Base-by-base conservation (phyloP, 2,797 vertebrate genomes). In the Acanthopagrus latus region DNA sequence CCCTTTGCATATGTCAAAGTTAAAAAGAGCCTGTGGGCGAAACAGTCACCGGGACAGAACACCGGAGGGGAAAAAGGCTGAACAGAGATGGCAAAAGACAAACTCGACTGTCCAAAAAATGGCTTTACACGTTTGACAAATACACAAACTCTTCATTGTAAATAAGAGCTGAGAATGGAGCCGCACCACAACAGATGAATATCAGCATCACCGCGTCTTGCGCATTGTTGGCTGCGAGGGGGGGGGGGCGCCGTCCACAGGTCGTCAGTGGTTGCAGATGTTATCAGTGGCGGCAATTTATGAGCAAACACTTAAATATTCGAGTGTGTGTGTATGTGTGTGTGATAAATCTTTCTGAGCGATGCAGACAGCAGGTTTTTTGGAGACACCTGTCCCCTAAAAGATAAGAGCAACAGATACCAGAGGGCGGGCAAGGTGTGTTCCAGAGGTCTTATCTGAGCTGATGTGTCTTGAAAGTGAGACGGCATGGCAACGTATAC, bases 331-430 rank as follows among this genome's bases (percentile, higher is more conserved):
- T 60, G 66, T 55, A 64, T 66, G 56, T 33, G 52, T 38, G 66
- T 55, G 68, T 66, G 58, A 87, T 78, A 64, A 82, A 84, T 76
- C 29, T 44, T 54, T 72, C 29, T 43, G 48, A 80, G 74, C 1
- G 5, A 83, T 76, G 58, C 73, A 82, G 83, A 79, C 56, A 13
- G 71, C 74, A 82, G 70, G 60, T 33, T 44, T 83, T 78, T 71
- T 43, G 27, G 29, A 81, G 66, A 81, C 92, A 93, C 91, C 91
- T 93, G 92, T 38, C 79, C 71, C 57, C 44, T 82, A 77, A 85
- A 85, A 92, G 92, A 93, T 92, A 93, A 93, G 90, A 82, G 23
- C 38, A 60, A 25, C 43, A 85, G 86, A 90, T 87, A 86, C 23
- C 64, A 71, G 38, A 67, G 23, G 64, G 41, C 38, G 66, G 25